These are phyloP conservation scores for Gallinago paraguaiae DNA, from an alignment of 2,113 vertebrate species.

Conservation along the genomic window DNA sequence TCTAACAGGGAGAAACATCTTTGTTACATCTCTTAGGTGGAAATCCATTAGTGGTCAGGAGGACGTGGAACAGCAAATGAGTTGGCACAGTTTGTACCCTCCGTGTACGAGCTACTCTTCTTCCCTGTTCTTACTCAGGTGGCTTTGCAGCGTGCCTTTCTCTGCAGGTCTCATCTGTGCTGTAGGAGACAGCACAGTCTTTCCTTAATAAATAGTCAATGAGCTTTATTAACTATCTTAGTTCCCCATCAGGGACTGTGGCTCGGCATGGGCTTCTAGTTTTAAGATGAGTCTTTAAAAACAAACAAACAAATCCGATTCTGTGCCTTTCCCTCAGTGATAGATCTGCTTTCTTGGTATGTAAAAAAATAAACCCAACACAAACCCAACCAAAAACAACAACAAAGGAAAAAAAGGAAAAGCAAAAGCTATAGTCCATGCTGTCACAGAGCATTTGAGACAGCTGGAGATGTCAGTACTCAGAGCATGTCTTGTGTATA, in stretches of 20 bases:
- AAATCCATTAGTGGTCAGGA: background rate
- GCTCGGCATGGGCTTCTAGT: background rate
- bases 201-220: background rate
- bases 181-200: background rate
- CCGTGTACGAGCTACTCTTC: background rate
- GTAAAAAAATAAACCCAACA: background rate
- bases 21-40: rapidly evolving
- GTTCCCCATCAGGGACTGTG: background rate
- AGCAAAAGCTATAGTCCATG: background rate
- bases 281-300: background rate
- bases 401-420: background rate
- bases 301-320: background rate
- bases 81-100: background rate
- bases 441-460: background rate
- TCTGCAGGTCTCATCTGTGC: background rate
- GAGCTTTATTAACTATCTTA: background rate
- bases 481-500: background rate
- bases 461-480: background rate
- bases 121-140: background rate
- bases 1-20: background rate
- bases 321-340: background rate
- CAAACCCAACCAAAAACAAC: background rate
- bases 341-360: background rate
- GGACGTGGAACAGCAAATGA: background rate
- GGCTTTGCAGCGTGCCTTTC: background rate